Percentiles rank a stretch among this genome's conserved stretches.
Evolutionary conservation across 2,888 invertebrate genomes (phyloP).

Genomic region (Spisula solida): DNA sequence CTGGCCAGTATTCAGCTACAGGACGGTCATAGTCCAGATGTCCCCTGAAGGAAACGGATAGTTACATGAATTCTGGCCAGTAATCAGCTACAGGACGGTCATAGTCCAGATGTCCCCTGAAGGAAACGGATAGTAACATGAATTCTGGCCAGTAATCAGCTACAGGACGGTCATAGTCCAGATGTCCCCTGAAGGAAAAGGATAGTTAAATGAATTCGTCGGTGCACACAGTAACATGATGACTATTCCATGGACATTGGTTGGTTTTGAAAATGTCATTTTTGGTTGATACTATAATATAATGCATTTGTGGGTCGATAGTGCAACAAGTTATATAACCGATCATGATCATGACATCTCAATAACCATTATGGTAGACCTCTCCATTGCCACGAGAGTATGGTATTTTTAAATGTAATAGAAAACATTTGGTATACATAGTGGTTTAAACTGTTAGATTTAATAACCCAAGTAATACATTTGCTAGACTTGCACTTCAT

Average conservation of each 20-base stretch:
- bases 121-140: too few relatives aligned
- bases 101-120: slow-evolving; percentile 85
- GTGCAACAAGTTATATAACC: neutral
- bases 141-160: slow-evolving; percentile 88
- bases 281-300: neutral
- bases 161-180: slow-evolving; percentile 86
- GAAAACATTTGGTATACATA: too few relatives aligned
- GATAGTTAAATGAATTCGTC: neutral
- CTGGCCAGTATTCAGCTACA: slow-evolving; percentile 87
- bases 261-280: neutral
- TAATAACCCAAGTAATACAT: too few relatives aligned
- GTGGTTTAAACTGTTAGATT: too few relatives aligned
- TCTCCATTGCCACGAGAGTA: too few relatives aligned
- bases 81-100: slow-evolving; percentile 85
- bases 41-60: too few relatives aligned
- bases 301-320: neutral
- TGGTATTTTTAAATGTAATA: too few relatives aligned
- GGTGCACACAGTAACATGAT: neutral
- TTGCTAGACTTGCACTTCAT: too few relatives aligned
- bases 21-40: slow-evolving; percentile 85
- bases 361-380: too few relatives aligned
- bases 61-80: slow-evolving; percentile 88
- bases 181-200: slow-evolving; percentile 75
- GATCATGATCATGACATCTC: too few relatives aligned
- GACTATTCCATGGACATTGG: too few relatives aligned